These are phyloP conservation scores for Coboldia fuscipes DNA, from an alignment of 1,140 invertebrate species.

Conservation along the genomic window DNA sequence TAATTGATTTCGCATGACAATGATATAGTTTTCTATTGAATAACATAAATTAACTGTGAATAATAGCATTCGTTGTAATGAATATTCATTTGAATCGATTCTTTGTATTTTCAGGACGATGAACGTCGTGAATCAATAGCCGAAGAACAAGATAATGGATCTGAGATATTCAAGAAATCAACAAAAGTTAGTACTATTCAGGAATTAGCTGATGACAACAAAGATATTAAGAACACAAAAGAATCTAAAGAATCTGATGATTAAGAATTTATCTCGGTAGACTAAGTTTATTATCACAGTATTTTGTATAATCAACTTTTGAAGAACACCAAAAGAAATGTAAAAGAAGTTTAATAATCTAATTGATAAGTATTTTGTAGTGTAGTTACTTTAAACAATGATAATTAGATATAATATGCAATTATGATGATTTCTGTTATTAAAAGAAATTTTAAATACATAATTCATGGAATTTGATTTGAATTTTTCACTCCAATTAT, in stretches of 20 bases:
- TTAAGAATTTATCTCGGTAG: too few relatives aligned
- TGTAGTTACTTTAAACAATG: background rate
- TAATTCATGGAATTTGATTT: too few relatives aligned
- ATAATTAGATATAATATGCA: background rate
- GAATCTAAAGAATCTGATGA: too few relatives aligned
- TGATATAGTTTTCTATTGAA: background rate
- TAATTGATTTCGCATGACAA: background rate
- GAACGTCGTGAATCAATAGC: constrained; percentile 25
- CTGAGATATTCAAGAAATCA: too few relatives aligned
- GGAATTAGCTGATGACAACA: too few relatives aligned
- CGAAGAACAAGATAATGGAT: constrained; percentile 24
- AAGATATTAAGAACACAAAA: too few relatives aligned
- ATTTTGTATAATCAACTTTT: too few relatives aligned
- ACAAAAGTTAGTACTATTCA: too few relatives aligned
- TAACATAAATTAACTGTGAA: background rate
- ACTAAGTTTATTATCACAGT: too few relatives aligned
- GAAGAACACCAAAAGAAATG: background rate
- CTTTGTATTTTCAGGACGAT: constrained; percentile 1
- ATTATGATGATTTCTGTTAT: background rate
- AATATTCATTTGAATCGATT: background rate
- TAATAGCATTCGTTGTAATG: background rate
- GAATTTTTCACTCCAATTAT: too few relatives aligned
- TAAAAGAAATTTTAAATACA: too few relatives aligned
- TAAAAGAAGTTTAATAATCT: background rate
- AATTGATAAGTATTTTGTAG: background rate